phyloP scores from a whole-genome alignment of 2,113 vertebrate genomes.

The Cacatua alba region DNA sequence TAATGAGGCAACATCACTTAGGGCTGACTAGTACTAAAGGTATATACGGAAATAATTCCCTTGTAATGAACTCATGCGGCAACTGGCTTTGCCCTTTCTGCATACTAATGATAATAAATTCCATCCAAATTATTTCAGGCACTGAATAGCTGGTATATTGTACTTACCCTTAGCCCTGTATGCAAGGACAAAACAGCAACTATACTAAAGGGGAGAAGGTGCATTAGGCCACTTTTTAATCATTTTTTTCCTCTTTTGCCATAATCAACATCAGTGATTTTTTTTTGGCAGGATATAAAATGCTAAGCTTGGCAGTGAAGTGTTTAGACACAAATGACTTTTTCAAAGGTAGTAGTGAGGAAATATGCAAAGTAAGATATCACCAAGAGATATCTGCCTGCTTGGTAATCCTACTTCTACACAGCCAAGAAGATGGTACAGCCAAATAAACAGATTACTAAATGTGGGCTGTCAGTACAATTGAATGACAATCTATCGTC shows the following conservation, averaged over 20 bases:
- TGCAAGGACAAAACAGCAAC: neutral
- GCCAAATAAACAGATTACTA: constrained; percentile 6
- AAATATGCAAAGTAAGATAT: neutral
- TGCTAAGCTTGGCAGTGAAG: neutral
- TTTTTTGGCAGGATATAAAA: neutral
- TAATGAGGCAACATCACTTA: constrained; percentile 12
- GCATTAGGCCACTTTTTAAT: neutral
- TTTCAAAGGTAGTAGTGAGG: neutral
- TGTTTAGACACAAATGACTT: neutral
- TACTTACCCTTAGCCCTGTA: neutral
- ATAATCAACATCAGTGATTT: accelerated
- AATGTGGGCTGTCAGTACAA: neutral
- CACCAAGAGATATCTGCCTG: neutral
- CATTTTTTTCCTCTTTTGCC: neutral
- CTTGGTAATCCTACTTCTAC: neutral
- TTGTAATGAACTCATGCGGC: neutral
- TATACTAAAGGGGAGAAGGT: neutral
- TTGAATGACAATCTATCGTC: neutral
- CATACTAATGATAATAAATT: constrained; percentile 27
- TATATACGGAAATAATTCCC: constrained; percentile 29
- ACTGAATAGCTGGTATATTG: neutral
- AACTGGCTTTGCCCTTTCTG: constrained; percentile 14
- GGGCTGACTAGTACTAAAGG: neutral
- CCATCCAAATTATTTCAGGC: neutral
- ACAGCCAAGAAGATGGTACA: neutral